Evolutionary conservation across 2,888 invertebrate species (phyloP).

Genomic region (Empis stercorea): DNA sequence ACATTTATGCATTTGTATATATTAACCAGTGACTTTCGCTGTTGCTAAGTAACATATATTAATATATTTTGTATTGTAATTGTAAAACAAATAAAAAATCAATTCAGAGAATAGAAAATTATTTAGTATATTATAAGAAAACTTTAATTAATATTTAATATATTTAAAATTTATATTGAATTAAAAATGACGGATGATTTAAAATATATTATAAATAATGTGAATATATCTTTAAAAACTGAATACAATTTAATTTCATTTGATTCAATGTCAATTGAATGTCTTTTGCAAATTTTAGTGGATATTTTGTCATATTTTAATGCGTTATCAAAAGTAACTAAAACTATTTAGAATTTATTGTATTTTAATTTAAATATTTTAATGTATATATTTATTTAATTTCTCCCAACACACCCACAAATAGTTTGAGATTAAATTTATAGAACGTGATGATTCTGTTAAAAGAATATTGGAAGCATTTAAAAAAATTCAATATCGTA

Average conservation of each 20-base stretch:
- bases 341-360: not conserved
- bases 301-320: conserved; percentile 64
- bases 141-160: not conserved
- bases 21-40: not conserved
- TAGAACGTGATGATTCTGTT: conserved; percentile 63
- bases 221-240: conserved; percentile 58
- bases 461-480: conserved; percentile 57
- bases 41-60: not conserved
- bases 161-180: not conserved
- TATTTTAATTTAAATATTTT: not conserved
- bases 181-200: conserved; percentile 49
- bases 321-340: conserved; percentile 46
- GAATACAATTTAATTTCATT: conserved; percentile 74
- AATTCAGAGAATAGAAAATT: not conserved
- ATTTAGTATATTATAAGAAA: not conserved
- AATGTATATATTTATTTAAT: not conserved
- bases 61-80: not conserved
- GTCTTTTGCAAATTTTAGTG: conserved; percentile 62
- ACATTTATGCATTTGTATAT: no score
- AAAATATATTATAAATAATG: conserved; percentile 55
- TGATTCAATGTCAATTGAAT: conserved; percentile 62
- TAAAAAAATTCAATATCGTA: conserved; percentile 67
- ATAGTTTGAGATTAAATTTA: conserved; percentile 55
- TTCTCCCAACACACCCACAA: no score
- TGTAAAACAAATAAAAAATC: not conserved